Percentiles rank a stretch among this genome's conserved stretches.
phyloP scores from a whole-genome alignment of 2,113 vertebrate genomes.

The Crotalus viridis region DNA sequence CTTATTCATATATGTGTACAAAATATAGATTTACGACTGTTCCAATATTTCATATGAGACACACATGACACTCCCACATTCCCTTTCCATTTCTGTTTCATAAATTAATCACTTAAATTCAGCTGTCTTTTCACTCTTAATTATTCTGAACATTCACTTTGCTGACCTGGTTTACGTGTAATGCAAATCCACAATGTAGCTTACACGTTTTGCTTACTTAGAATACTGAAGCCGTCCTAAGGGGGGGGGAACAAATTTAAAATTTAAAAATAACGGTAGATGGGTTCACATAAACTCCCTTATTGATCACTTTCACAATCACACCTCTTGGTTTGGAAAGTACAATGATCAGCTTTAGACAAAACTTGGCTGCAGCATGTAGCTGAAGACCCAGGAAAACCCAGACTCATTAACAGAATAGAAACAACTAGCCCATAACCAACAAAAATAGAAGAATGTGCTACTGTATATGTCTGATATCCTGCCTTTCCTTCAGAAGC shows the following conservation, averaged over 20 bases:
- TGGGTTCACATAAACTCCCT: not conserved
- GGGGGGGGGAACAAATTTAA: not conserved
- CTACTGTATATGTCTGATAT: not conserved
- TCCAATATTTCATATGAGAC: not conserved
- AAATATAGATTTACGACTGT: not conserved
- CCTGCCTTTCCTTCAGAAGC: not conserved
- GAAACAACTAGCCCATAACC: not conserved
- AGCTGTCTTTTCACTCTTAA: not conserved
- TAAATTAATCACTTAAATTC: not conserved
- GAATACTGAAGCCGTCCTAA: not conserved
- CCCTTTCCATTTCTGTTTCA: not conserved
- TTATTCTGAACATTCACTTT: not conserved
- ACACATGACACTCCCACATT: not conserved
- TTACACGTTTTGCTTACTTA: not conserved
- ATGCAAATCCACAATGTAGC: not conserved
- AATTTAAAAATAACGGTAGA: not conserved
- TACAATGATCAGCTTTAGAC: not conserved
- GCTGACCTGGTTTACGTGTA: not conserved
- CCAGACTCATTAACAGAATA: not conserved
- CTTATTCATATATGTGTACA: not conserved
- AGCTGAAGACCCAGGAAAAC: not conserved
- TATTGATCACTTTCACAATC: not conserved
- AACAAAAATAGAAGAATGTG: not conserved
- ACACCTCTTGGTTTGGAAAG: not conserved
- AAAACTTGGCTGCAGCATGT: not conserved